Conservation (phyloP, 2,888 invertebrate genomes). For the Fragum sueziense region DNA sequence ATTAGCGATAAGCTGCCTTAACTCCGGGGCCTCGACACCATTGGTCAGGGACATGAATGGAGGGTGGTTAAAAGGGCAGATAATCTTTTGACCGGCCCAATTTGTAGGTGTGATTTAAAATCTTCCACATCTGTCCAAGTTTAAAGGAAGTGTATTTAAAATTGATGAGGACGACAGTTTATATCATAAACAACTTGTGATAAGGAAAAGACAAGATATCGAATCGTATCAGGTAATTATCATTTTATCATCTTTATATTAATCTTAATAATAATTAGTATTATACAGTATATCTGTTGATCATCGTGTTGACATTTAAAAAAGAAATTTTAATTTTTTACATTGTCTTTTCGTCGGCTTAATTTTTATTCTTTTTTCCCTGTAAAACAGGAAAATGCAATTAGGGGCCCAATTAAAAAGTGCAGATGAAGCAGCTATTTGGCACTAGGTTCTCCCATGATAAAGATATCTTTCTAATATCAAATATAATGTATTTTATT, state of each 20-base stretch:
- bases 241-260: neutral
- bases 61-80: conserved; percentile 47
- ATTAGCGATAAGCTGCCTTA: conserved; percentile 46
- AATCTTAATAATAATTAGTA: neutral
- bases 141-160: conserved; percentile 13
- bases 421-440: no score
- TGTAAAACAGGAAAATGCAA: no score
- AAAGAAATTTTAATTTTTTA: no score
- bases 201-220: conserved; percentile 14
- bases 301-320: no score
- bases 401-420: no score
- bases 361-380: no score
- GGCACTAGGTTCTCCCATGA: no score
- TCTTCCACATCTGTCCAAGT: conserved; percentile 56
- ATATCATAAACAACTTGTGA: neutral
- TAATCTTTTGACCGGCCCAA: conserved; percentile 47
- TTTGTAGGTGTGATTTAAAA: conserved; percentile 51
- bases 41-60: conserved; percentile 49
- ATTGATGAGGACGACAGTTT: neutral
- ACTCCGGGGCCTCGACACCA: conserved; percentile 51
- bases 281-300: no score
- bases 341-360: no score
- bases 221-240: neutral
- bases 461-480: no score
- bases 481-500: no score